Percentiles rank a stretch among this genome's conserved stretches.
These are phyloP conservation scores for Corythornis madagascariensis DNA, from an alignment of 2,113 vertebrate species.

Conservation along the genomic window DNA sequence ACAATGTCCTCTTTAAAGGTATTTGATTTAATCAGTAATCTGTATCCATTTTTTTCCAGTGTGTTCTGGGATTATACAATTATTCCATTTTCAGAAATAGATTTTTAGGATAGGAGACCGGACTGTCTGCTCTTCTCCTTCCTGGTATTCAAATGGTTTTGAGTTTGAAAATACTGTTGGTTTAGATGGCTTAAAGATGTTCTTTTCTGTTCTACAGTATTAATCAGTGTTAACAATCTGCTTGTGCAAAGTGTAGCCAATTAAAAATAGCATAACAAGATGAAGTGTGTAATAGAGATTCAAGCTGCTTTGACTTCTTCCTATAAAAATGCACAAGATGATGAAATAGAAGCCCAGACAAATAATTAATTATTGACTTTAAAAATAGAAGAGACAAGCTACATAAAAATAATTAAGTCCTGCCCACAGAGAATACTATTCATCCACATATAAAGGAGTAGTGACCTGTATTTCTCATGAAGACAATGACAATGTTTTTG, in stretches of 20 bases:
- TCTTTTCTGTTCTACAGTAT: neutral
- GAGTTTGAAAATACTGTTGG: neutral
- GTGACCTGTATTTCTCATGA: neutral
- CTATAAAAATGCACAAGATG: neutral
- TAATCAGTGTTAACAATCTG: neutral
- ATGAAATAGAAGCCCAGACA: conserved; percentile 1
- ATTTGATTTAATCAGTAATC: neutral
- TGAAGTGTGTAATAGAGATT: neutral
- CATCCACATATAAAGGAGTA: conserved; percentile 24
- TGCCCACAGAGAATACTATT: neutral
- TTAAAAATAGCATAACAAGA: neutral
- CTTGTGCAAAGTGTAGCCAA: neutral
- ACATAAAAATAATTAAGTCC: conserved; percentile 9
- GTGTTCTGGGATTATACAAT: neutral
- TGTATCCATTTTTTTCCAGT: neutral
- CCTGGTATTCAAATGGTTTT: neutral
- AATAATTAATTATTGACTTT: conserved; percentile 10
- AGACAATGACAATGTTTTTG: neutral
- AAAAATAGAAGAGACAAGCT: conserved; percentile 3
- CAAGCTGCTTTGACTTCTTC: neutral
- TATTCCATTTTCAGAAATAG: neutral
- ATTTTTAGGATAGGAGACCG: conserved; percentile 1
- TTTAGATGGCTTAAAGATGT: neutral
- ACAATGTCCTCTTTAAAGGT: neutral
- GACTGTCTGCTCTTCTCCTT: neutral